These are phyloP conservation scores for Bombus picipes DNA, from an alignment of 1,140 invertebrate species.

Conservation along the genomic window DNA sequence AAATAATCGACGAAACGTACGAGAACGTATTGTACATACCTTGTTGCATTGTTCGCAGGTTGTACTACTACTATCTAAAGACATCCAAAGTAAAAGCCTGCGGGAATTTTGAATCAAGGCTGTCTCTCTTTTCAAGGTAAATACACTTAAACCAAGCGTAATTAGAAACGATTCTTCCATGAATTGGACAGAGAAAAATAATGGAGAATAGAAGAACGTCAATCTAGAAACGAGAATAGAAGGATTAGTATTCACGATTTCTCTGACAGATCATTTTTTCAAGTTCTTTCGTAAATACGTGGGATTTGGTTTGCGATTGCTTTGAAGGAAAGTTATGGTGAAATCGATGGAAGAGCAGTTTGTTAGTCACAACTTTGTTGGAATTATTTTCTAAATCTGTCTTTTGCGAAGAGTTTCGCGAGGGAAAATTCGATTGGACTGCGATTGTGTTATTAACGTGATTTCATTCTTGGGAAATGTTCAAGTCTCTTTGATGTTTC, in stretches of 20 bases:
- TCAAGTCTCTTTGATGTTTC: no score
- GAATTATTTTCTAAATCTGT: background rate
- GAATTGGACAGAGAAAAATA: background rate
- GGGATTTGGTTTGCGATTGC: background rate
- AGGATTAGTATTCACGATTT: background rate
- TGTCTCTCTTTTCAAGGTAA: slow-evolving; percentile 69
- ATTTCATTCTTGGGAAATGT: no score
- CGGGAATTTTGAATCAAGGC: slow-evolving; percentile 69
- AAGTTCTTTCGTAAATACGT: background rate
- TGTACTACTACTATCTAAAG: slow-evolving; percentile 71
- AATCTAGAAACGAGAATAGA: background rate
- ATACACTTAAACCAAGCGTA: slow-evolving; percentile 63
- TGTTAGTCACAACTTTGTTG: slow-evolving; percentile 36
- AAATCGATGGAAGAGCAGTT: slow-evolving; percentile 63
- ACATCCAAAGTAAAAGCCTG: slow-evolving; percentile 71
- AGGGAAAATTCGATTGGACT: background rate
- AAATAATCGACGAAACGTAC: slow-evolving; percentile 44
- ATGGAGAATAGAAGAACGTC: slow-evolving; percentile 12
- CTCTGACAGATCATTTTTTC: background rate
- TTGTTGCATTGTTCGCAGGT: slow-evolving; percentile 73
- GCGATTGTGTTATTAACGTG: no score
- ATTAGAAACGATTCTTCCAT: slow-evolving; percentile 51
- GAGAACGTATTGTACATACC: slow-evolving; percentile 70
- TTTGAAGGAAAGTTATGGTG: background rate
- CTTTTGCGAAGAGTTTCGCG: background rate